Base-by-base conservation (phyloP, 1,140 invertebrate species). In the Aphelenchoides besseyi region DNA sequence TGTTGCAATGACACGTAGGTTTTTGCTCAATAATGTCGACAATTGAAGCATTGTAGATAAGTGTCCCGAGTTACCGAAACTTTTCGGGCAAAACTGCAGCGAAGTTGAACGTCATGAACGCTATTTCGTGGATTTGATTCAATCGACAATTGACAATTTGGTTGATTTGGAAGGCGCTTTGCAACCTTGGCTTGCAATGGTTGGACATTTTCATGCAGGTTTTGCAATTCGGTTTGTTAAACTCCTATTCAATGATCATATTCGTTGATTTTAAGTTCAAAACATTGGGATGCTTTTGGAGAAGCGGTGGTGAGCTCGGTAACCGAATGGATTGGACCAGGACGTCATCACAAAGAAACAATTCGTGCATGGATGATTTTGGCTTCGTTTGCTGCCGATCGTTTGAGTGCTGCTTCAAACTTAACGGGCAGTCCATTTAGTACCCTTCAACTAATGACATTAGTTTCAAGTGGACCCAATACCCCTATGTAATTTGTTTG, bases 231-330 rank as follows among this genome's bases (percentile, higher is more conserved):
- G 41, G 76, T 79, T 30, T 66, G 2, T 37, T 28, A 16, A 53
- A 61, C 57, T 53, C 16, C 48, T n/a, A 69, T 71, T 3, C 68
- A 69, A 2, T n/a, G 48, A 71, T 30, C 2, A 23, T 74, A 26
- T 64, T 74, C n/a, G 8, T n/a, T 52, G n/a, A 26, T 77, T 79
- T 36, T 62, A 77, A 68, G 30, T n/a, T 36, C 74, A 8, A 77
- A 70, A 32, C 77, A 79, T 52, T 79, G 78, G 78, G 78, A 79
- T 48, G 76, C 76, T 2, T 79, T 79, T 36, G 76, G 76, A 3
- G 78, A 81, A 52, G 77, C 79, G 2, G 23, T 79, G 12, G 54
- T 64, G 2, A 35, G 52, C 8, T 61, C 69, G 1, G 53, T 79
- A 18, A 76, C 52, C n/a, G 72, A 79, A 66, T 79, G 78, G 78